These are phyloP conservation scores for Phoxinus phoxinus DNA, from an alignment of 2,113 vertebrate species.

Conservation along the genomic window DNA sequence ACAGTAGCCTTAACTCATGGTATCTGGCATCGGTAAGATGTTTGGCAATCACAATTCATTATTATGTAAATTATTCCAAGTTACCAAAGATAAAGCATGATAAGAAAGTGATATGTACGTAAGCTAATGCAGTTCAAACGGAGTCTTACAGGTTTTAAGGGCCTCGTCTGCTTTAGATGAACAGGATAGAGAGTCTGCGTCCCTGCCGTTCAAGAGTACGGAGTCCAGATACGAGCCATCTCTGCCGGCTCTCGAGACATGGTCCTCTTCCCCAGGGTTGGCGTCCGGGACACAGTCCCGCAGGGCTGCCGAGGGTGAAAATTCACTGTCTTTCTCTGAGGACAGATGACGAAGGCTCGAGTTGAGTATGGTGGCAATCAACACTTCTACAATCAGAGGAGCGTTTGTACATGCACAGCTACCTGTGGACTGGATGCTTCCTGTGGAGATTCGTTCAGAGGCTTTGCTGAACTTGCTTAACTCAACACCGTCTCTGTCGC, in stretches of 20 bases:
- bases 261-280: conserved; percentile 69
- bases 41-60: background rate
- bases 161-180: conserved; percentile 77
- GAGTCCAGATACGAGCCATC: conserved; percentile 61
- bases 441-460: conserved; percentile 75
- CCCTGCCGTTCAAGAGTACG: conserved; percentile 65
- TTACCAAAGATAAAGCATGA: background rate
- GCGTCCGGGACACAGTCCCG: conserved; percentile 56
- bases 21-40: background rate
- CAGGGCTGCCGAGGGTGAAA: conserved; percentile 49
- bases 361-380: background rate
- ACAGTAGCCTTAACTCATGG: background rate
- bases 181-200: conserved; percentile 62
- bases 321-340: conserved; percentile 72
- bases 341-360: conserved; percentile 18
- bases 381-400: background rate
- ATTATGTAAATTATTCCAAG: conserved; percentile 3
- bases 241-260: conserved; percentile 59
- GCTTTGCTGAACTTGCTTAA: conserved; percentile 79
- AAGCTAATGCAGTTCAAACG: background rate
- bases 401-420: conserved; percentile 2
- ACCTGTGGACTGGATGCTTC: conserved; percentile 85
- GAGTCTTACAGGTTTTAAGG: conserved; percentile 75
- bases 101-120: background rate
- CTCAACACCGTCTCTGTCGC: conserved; percentile 86